Evolutionary conservation across 2,797 vertebrate genomes (phyloP), one percentile per base, ranked within the genome.

Genomic region (Tragopan temminckii): DNA sequence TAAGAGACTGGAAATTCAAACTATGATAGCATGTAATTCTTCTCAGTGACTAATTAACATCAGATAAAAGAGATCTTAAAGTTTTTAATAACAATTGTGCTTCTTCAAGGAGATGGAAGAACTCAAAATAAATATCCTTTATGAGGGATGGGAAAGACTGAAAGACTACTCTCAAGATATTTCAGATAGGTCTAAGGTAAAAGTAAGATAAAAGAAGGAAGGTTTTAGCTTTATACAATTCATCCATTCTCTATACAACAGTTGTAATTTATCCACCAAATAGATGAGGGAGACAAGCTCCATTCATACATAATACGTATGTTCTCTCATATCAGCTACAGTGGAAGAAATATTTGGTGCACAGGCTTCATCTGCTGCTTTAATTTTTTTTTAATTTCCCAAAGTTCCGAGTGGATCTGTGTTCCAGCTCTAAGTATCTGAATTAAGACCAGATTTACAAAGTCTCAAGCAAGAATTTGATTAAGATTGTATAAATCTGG

Each of bases 391-490:
- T 91, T 52, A 42, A 46, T 89, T 89, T n/a, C 33, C 12, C 8
- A 5, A 31, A 64, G 20, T 86, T 94, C 80, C 40, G 82, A 82
- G 53, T n/a, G 93, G 69, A 80, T 79, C 64, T 57, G 20, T 85
- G 78, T 95, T 95, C 42, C 33, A 20, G 19, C 40, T 93, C 12
- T 74, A 85, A 92, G 70, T 89, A 62, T 70, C 67, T 74, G 48
- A 76, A 80, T 88, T 86, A 70, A 50, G 46, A 78, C 24, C 31
- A 92, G 84, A 92, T 94, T 88, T 92, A 53, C 25, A 93, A 88
- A 91, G 57, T 57, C 24, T 89, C 40, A 71, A 5, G 70, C 25
- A 91, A 38, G 85, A 71, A 20, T 80, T 66, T 93, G 79, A 95
- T 33, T 59, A 43, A 70, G 59, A 50, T 72, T 89, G 80, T 88